Evolutionary conservation across 2,888 invertebrate genomes (phyloP), one percentile per base, ranked within the genome.

Genomic region (Chalcosyrphus nemorum): DNA sequence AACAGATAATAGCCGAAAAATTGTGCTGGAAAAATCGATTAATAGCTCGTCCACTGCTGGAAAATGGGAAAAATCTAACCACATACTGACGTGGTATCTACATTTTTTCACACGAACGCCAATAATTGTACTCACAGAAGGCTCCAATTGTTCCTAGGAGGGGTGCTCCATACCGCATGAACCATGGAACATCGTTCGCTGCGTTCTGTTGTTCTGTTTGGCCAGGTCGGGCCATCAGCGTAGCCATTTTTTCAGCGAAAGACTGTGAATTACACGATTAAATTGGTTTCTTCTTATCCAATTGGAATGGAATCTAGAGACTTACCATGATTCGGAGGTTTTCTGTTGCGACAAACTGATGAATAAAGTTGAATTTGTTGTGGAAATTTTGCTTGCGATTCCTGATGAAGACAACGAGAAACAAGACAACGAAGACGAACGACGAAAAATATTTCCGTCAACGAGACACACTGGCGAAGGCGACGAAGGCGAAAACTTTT

Each of bases 91-190:
- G 24, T 21, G 38, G 38, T 17, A 13, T 21, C 17, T n/a, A n/a
- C n/a, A n/a, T n/a, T n/a, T n/a, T n/a, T n/a, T n/a, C n/a, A n/a
- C n/a, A n/a, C n/a, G n/a, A n/a, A n/a, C n/a, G n/a, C n/a, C n/a
- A n/a, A n/a, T n/a, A n/a, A 56, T 24, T 66, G 47, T 86, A 94
- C 95, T 94, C 93, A 97, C 97, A 93, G 91, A 95, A 94, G 91
- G 96, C 95, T 90, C 96, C 97, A 90, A 95, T 94, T 87, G 96
- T 96, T 86, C 97, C 97, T 88, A 97, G 92, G 87, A 95, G 94
- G 89, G 97, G 94, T 88, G 95, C 96, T 91, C 94, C 96, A 92
- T 96, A 96, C 92, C 96, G 96, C 94, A 97, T 93, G 94, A 96
- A 97, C 96, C 96, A 97, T 87, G 97, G 96, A 87, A 96, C 96